Evolutionary conservation across 2,113 vertebrate species (phyloP), one percentile per base, ranked within the genome.

Genomic region (Rhodinocichla rosea): DNA sequence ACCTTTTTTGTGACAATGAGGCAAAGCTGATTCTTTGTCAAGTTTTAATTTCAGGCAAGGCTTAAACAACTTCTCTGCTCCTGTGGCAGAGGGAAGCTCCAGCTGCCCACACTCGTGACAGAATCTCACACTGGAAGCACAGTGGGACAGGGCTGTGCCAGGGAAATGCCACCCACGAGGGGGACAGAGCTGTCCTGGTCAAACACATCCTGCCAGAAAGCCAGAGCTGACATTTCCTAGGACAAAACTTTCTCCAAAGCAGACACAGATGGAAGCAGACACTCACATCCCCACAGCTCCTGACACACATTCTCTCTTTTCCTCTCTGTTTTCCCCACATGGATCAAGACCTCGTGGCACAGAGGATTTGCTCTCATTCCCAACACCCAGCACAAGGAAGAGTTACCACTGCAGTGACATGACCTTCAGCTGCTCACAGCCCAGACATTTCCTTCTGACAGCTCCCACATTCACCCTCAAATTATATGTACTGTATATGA

Each of bases 381-480:
- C 15, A 27, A 63, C 53, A 42, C 53, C 53, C 65, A 44, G 28
- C 1, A 3, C 1, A 13, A 68, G 60, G 49, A 68, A 90, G 77
- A 83, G 84, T 15, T 45, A 9, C 49, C 56, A 19, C 17, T 24
- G 53, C 19, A 42, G 52, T 30, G 83, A 35, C 77, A 4, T 23
- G 88, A 95, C 91, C 92, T 96, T 94, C 87, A 93, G 73, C 86
- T 92, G 10, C 32, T 77, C 84, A 33, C 79, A 70, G 82, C 75
- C 75, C 53, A 89, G 73, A 59, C 60, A 12, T 24, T 80, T 83
- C 64, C 63, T 67, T 50, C 83, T 88, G 88, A 92, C 94, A 94
- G 86, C 94, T 91, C 87, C 90, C 89, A 80, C 85, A 33, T 85
- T 89, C 93, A 85, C 89, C 85, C 52, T 77, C 92, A 81, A 91